Base-by-base conservation (phyloP, 30 jellyfish, hydroid and myxozoan species). In the Aurelia sp. region DNA sequence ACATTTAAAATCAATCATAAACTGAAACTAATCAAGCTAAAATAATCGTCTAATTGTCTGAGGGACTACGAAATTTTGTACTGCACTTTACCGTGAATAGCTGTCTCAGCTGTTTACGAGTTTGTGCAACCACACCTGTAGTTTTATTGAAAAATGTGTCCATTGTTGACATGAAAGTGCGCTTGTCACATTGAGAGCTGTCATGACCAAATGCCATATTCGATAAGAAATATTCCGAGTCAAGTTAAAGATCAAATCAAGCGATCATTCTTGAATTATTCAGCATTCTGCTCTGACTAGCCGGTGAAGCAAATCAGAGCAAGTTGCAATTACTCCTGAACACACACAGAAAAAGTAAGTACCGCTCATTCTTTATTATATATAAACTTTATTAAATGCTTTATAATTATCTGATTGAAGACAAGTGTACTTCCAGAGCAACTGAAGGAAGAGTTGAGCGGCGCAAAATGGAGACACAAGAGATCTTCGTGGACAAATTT, bases 51-150 rank as follows among this genome's bases (percentile, higher is more conserved):
- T 13, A 44, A 44, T 44, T 8, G 55, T 44, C 55, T 7, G 55
- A 44, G 55, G 10, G 2, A 44, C 55, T 44, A 44, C 55, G 15
- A 44, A 44, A 44, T 44, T 8, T 64, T 64, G 74, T 21, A 64
- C 74, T 21, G 74, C 55, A 44, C 55, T 44, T 44, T 8, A 44
- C 55, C 55, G 55, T 44, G 55, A 44, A 44, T 44, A 44, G 55
- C 55, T 44, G 9, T 44, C 55, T 44, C 52, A 21, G 41, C 30
- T 11, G 91, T 81, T 81, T 81, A 67, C 72, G 91, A 20, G 20
- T 57, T 81, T 81, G 91, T 20, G 35, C 84, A 81, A 68, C 60
- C 83, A 50, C 68, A 81, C 91, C 91, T 48, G 91, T 47, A 13
- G 64, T 52, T 40, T 77, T 59, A 37, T 47, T 23, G 55, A 77